Percentiles rank a stretch among this genome's conserved stretches.
These are phyloP conservation scores for Epizoanthus fatuus DNA, from an alignment of 92 coral and sea anemone genomes.

Conservation along the genomic window DNA sequence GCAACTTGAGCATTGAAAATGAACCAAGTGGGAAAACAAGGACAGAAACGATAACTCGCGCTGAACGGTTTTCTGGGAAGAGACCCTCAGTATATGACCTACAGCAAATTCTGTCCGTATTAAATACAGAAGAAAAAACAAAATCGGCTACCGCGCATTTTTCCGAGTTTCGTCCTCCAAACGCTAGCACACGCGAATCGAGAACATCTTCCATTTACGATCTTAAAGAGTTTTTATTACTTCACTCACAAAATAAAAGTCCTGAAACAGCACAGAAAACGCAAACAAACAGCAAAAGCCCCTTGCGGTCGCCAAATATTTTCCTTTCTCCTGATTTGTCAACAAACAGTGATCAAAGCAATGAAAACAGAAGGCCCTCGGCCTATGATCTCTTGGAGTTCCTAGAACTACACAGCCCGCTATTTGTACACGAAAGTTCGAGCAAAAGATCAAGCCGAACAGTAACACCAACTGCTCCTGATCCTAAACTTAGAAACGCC, in stretches of 20 bases:
- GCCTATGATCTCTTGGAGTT: constrained; percentile 83
- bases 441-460: constrained; percentile 3
- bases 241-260: constrained; percentile 7
- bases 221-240: constrained; percentile 71
- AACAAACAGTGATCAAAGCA: constrained; percentile 23
- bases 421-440: constrained; percentile 8
- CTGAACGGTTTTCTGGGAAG: constrained; percentile 45
- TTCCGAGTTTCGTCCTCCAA: background rate
- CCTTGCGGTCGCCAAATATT: background rate
- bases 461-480: background rate
- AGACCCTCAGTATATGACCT: constrained; percentile 78
- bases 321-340: constrained; percentile 26
- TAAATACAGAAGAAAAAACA: constrained; percentile 62
- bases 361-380: constrained; percentile 65
- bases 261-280: constrained; percentile 38
- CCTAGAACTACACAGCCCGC: constrained; percentile 57
- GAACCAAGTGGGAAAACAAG: background rate
- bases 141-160: constrained; percentile 9
- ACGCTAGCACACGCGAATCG: constrained; percentile 19
- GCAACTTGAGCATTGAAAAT: background rate
- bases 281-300: constrained; percentile 20
- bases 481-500: constrained; percentile 5
- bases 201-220: constrained; percentile 76
- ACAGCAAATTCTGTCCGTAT: constrained; percentile 73
- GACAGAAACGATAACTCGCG: constrained; percentile 6